Evolutionary conservation across 2,888 invertebrate species (phyloP), one percentile per base, ranked within the genome.

Genomic region (Globia sparganii): DNA sequence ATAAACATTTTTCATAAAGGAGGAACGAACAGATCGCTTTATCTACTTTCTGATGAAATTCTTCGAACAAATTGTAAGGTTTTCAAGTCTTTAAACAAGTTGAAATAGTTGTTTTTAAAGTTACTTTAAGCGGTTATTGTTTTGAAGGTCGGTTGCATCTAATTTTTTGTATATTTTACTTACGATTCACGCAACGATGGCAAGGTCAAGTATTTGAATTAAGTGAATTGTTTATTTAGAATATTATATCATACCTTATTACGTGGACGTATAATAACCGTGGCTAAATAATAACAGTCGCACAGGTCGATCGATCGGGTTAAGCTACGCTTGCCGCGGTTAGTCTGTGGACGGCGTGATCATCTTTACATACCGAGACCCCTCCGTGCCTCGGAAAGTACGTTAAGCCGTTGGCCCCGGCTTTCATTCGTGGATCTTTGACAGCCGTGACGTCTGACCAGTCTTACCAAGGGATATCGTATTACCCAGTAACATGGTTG

Each of bases 1-100:
- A 86, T 78, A 75, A 84, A 86, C 75, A 84, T 88, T 84, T 75
- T 81, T 83, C 77, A 86, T 81, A 80, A 80, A 78, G 72, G 53
- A 69, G 68, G 28, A 15, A 53, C 34, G 66, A 61, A 68, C 68
- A 67, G 69, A 80, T 73, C n/a, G 61, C n/a, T 64, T 80, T 86
- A 81, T 76, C 59, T 73, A 37, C 58, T 71, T 66, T 15, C 53
- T 78, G 73, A 85, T 84, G 76, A 84, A 78, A 81, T 85, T 85
- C 76, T 76, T 72, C 13, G 53, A 64, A 75, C 61, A 72, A 82
- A 75, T 82, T 75, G 75, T 82, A 34, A 72, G 81, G 76, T 74
- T 85, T 73, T 43, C 4, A 72, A 74, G 46, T 40, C 67, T 61
- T 69, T 62, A 71, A 85, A 65, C 61, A 40, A 84, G 79, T 81